Evolutionary conservation across 2,888 invertebrate genomes (phyloP).

Genomic region (Endotricha flammealis): DNA sequence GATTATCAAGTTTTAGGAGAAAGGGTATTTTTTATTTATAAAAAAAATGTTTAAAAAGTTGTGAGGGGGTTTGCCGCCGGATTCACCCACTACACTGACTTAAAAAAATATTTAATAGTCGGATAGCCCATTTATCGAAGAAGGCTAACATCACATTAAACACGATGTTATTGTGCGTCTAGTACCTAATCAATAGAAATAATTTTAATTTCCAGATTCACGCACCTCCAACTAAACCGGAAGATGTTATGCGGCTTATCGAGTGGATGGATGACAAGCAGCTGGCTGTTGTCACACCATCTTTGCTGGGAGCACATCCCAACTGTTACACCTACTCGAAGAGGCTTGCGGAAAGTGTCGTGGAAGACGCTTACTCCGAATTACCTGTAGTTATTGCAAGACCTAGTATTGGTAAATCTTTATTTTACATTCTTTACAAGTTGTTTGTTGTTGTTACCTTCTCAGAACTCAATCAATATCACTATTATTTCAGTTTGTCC

Average conservation of each 20-base stretch:
- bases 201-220: too few relatives aligned
- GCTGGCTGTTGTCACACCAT: constrained; percentile 81
- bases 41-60: too few relatives aligned
- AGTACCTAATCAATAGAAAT: too few relatives aligned
- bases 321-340: constrained; percentile 98
- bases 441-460: too few relatives aligned
- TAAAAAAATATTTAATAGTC: too few relatives aligned
- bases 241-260: constrained; percentile 83
- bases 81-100: too few relatives aligned
- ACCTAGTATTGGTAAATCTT: constrained; percentile 90
- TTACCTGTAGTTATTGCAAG: constrained; percentile 91
- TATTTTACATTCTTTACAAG: too few relatives aligned
- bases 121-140: too few relatives aligned
- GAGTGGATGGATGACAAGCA: constrained; percentile 85
- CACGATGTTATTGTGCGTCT: too few relatives aligned
- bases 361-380: constrained; percentile 84
- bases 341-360: constrained; percentile 90
- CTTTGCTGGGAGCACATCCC: constrained; percentile 86
- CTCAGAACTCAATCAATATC: too few relatives aligned
- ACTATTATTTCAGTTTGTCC: constrained; percentile 57
- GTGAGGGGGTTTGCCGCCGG: too few relatives aligned
- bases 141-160: too few relatives aligned
- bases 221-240: constrained; percentile 83
- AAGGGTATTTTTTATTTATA: constrained; percentile 37
- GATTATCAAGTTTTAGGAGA: constrained; percentile 80